Percentiles rank a stretch among this genome's conserved stretches.
Conservation (phyloP, 2,113 vertebrate genomes). For the Chiloscyllium plagiosum region DNA sequence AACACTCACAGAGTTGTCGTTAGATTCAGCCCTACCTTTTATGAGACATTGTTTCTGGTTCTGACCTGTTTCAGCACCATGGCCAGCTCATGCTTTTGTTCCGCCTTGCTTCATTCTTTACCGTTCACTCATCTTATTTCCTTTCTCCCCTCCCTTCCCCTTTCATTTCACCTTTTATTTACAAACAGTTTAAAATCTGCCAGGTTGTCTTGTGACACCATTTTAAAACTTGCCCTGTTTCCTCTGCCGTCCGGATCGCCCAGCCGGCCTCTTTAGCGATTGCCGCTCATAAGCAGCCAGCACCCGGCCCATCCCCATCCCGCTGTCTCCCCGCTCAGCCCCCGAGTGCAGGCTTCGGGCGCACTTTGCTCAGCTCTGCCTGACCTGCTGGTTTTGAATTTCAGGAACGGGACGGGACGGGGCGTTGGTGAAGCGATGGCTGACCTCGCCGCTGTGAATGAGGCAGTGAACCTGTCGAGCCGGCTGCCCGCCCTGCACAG, state of each 20-base stretch:
- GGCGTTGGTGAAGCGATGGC: conserved; percentile 64
- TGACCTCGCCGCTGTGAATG: conserved; percentile 62
- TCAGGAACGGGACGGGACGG: background rate
- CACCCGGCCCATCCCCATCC: background rate
- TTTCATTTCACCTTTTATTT: background rate
- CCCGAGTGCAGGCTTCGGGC: background rate
- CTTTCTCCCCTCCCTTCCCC: background rate
- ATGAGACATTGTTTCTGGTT: too few relatives aligned
- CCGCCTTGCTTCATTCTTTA: background rate
- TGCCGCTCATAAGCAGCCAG: background rate
- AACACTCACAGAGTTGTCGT: background rate
- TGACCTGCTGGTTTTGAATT: background rate
- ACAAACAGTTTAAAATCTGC: background rate
- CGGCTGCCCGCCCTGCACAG: conserved; percentile 45
- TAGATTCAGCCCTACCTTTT: background rate
- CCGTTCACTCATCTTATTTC: background rate
- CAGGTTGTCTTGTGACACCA: background rate
- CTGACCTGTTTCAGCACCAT: background rate
- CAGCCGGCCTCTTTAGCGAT: background rate
- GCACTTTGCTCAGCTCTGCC: background rate
- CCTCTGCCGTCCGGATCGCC: too few relatives aligned
- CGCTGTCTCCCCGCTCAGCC: background rate
- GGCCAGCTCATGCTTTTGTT: background rate
- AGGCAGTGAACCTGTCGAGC: conserved; percentile 54
- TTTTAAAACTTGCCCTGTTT: background rate